Conservation (phyloP, 2,113 vertebrate species). For the Hyperopisus bebe region DNA sequence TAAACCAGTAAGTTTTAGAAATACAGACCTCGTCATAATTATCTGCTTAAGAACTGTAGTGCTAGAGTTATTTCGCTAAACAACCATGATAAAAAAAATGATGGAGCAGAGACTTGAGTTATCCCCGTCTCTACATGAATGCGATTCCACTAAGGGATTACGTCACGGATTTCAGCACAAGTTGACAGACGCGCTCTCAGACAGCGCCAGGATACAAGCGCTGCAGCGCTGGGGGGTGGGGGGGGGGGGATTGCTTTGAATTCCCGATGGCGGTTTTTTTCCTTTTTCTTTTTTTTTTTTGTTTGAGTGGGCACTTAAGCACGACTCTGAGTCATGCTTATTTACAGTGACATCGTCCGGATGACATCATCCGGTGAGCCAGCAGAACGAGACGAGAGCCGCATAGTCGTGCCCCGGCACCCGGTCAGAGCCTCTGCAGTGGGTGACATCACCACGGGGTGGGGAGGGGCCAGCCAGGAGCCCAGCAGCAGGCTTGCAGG, state of each 20-base stretch:
- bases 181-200: background rate
- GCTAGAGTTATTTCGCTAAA: background rate
- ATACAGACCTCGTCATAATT: background rate
- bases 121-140: background rate
- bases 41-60: background rate
- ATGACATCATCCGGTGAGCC: conserved; percentile 8
- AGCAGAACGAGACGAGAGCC: conserved; percentile 1
- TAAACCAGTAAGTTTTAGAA: background rate
- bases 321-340: background rate
- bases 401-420: background rate
- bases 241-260: background rate
- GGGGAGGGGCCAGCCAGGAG: background rate
- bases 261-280: background rate
- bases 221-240: background rate
- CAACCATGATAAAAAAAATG: background rate
- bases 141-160: background rate
- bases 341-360: conserved; percentile 4
- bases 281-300: background rate
- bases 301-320: background rate
- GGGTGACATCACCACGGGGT: conserved; percentile 4
- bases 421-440: conserved; percentile 13
- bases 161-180: background rate
- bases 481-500: background rate
- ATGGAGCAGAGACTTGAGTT: background rate
- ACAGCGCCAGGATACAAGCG: background rate